Evolutionary conservation across 2,113 vertebrate genomes (phyloP).

Genomic region (Mustelus asterias): DNA sequence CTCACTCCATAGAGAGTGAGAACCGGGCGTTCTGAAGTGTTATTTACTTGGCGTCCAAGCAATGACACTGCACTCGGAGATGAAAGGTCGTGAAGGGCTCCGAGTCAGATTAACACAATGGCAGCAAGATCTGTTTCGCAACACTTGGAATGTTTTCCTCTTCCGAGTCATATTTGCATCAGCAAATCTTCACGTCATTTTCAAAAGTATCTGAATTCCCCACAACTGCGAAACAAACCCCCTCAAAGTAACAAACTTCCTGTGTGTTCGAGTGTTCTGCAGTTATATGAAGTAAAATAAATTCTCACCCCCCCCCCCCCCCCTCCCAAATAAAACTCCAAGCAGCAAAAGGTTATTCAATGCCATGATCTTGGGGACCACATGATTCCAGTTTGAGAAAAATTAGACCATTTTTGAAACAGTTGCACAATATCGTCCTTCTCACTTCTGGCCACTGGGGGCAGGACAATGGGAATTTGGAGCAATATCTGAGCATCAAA

Average conservation of each 20-base stretch:
- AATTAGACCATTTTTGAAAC: not conserved
- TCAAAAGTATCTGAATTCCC: not conserved
- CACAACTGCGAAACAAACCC: not conserved
- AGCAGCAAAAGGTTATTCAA: not conserved
- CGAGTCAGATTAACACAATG: not conserved
- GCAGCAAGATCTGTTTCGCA: not conserved
- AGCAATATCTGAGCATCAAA: not conserved
- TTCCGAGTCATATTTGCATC: not conserved
- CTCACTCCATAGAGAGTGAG: not conserved
- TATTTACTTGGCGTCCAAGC: not conserved
- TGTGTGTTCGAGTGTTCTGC: not conserved
- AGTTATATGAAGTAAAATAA: not conserved
- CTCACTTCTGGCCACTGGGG: not conserved
- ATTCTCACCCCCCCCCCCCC: not conserved
- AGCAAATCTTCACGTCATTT: not conserved
- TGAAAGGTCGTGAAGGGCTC: not conserved
- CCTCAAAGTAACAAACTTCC: not conserved
- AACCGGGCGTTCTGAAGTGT: not conserved
- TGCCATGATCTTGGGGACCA: not conserved
- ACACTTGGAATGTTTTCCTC: not conserved
- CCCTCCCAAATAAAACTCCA: not conserved
- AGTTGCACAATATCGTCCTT: not conserved
- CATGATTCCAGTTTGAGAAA: not conserved
- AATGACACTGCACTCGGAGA: not conserved
- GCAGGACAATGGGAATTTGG: not conserved